phyloP scores from a whole-genome alignment of 2,113 vertebrate species.

The Sceloporus tristichus region DNA sequence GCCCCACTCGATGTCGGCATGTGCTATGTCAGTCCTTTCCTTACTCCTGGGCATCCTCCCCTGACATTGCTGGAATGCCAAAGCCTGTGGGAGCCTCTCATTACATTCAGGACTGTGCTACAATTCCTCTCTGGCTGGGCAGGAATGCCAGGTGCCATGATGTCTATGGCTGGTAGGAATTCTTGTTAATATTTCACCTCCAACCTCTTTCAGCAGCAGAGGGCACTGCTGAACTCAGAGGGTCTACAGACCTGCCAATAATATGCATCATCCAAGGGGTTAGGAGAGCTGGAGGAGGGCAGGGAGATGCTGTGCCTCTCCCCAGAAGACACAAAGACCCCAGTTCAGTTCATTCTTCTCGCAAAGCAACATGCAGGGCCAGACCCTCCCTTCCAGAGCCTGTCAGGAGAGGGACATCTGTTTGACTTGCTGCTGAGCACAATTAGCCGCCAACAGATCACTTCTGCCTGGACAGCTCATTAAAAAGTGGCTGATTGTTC shows the following conservation, averaged over 20 bases:
- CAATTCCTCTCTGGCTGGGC: neutral
- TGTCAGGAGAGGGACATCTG: slow-evolving; percentile 25
- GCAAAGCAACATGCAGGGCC: neutral
- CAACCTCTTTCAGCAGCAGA: neutral
- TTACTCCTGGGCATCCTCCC: slow-evolving; percentile 10
- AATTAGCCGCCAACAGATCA: neutral
- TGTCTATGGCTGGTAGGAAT: neutral
- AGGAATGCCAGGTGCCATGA: neutral
- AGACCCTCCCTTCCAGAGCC: neutral
- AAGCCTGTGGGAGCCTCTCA: slow-evolving; percentile 27
- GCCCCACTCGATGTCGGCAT: neutral
- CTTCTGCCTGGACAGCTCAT: neutral
- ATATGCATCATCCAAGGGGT: neutral
- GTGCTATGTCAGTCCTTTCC: neutral
- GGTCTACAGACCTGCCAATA: neutral
- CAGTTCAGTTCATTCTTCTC: neutral
- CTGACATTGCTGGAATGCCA: slow-evolving; percentile 29
- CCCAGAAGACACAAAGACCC: neutral
- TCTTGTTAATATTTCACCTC: neutral
- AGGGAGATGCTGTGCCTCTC: neutral
- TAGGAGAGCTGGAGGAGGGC: neutral
- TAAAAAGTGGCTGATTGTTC: slow-evolving; percentile 10
- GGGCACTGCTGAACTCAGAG: neutral
- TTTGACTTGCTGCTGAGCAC: slow-evolving; percentile 10
- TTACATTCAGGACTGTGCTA: neutral